A percentile compares a stretch with the other conserved stretches of the same genome.
phyloP scores from a whole-genome alignment of 2,113 vertebrate genomes.

The Cygnus atratus region DNA sequence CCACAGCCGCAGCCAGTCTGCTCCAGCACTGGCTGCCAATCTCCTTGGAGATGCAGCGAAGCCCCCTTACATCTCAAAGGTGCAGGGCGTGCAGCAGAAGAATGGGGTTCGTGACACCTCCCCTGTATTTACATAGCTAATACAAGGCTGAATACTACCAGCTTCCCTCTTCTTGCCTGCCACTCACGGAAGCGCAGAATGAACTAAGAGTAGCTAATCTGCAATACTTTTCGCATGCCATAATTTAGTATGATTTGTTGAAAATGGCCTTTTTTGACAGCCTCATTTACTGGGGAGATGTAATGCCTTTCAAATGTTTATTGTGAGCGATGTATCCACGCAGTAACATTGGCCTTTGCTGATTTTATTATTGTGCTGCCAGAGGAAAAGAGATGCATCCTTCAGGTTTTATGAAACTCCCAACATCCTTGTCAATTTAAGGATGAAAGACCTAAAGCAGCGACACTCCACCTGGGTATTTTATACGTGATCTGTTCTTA shows the following conservation, averaged over 20 bases:
- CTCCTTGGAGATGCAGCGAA: not conserved
- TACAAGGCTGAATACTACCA: not conserved
- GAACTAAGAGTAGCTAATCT: not conserved
- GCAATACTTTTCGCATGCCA: not conserved
- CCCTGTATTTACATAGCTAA: not conserved
- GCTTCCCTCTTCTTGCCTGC: not conserved
- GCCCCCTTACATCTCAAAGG: not conserved
- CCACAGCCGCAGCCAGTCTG: rapidly evolving
- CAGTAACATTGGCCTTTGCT: not conserved
- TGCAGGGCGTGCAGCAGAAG: not conserved
- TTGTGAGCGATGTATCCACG: not conserved
- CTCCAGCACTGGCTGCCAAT: not conserved
- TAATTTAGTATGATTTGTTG: constrained; percentile 27
- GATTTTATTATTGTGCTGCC: not conserved
- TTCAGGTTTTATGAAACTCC: constrained; percentile 31
- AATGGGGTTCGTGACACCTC: not conserved
- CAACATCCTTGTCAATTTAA: not conserved
- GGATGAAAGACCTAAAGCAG: constrained; percentile 12
- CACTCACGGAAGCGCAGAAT: not conserved
- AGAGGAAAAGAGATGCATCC: not conserved
- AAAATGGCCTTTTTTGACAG: constrained; percentile 14
- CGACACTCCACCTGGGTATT: not conserved
- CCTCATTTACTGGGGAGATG: not conserved
- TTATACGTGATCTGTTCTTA: not conserved
- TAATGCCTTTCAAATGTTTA: constrained; percentile 29